phyloP scores from a whole-genome alignment of 2,797 vertebrate genomes.

The Hafferia zeledoni region DNA sequence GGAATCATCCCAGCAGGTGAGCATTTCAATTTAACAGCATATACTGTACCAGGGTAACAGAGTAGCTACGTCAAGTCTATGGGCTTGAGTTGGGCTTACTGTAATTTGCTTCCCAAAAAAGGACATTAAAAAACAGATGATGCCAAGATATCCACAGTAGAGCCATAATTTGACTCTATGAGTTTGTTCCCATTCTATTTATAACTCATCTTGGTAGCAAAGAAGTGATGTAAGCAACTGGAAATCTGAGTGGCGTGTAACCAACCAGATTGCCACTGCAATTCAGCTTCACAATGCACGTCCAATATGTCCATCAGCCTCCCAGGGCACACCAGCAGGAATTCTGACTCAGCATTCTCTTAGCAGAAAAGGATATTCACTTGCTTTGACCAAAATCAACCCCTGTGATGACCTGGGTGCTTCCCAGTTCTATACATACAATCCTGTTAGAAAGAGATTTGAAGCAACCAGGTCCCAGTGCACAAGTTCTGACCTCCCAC shows the following conservation, averaged over 20 bases:
- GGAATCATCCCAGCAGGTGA: background rate
- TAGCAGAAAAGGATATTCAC: background rate
- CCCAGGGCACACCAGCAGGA: background rate
- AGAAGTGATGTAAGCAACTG: background rate
- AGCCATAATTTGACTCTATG: background rate
- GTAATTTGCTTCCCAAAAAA: background rate
- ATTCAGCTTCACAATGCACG: background rate
- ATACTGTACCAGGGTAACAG: constrained; percentile 52
- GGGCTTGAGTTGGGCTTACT: background rate
- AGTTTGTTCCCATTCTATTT: background rate
- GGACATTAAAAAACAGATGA: background rate
- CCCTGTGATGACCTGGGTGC: background rate
- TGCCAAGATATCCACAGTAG: fast-evolving
- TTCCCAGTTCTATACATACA: background rate
- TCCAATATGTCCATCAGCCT: background rate
- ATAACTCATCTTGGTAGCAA: background rate
- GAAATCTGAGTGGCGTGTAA: background rate
- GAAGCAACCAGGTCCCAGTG: background rate
- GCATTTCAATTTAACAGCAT: background rate
- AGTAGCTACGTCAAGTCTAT: background rate
- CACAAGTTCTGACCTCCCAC: background rate
- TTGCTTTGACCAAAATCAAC: background rate
- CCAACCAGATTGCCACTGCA: background rate
- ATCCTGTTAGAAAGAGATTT: background rate
- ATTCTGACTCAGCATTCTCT: background rate